Conservation (phyloP, 2,888 invertebrate species). For the Drosophila ochracea region DNA sequence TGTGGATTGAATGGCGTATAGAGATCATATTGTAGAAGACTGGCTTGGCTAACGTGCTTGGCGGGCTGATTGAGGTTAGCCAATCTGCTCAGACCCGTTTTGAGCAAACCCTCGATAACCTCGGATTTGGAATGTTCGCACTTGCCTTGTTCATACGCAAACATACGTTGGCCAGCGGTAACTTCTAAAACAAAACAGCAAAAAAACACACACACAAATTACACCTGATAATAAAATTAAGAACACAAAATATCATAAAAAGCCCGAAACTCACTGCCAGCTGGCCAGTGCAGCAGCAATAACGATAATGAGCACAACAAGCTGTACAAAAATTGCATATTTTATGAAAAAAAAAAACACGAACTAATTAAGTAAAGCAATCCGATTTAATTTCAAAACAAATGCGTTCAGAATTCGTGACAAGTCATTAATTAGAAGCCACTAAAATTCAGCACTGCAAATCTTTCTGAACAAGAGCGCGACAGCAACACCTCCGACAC, state of each 20-base stretch:
- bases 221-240: constrained; percentile 14
- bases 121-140: constrained; percentile 72
- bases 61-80: constrained; percentile 34
- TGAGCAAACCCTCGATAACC: constrained; percentile 67
- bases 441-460: constrained; percentile 29
- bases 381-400: constrained; percentile 15
- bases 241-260: constrained; percentile 12
- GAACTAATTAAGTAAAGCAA: constrained; percentile 23
- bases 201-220: constrained; percentile 24
- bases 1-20: constrained; percentile 76
- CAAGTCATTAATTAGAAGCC: constrained; percentile 43
- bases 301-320: constrained; percentile 9
- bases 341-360: constrained; percentile 3
- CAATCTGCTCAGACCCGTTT: constrained; percentile 60
- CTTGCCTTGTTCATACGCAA: constrained; percentile 75
- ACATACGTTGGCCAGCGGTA: constrained; percentile 21
- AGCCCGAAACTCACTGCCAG: constrained; percentile 45
- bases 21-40: constrained; percentile 75
- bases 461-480: constrained; percentile 42
- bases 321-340: constrained; percentile 39
- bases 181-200: constrained; percentile 11
- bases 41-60: constrained; percentile 43
- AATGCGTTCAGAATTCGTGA: constrained; percentile 26
- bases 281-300: constrained; percentile 18
- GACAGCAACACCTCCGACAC: constrained; percentile 56